phyloP scores from a whole-genome alignment of 2,888 invertebrate genomes.

The Xanthia icteritia region DNA sequence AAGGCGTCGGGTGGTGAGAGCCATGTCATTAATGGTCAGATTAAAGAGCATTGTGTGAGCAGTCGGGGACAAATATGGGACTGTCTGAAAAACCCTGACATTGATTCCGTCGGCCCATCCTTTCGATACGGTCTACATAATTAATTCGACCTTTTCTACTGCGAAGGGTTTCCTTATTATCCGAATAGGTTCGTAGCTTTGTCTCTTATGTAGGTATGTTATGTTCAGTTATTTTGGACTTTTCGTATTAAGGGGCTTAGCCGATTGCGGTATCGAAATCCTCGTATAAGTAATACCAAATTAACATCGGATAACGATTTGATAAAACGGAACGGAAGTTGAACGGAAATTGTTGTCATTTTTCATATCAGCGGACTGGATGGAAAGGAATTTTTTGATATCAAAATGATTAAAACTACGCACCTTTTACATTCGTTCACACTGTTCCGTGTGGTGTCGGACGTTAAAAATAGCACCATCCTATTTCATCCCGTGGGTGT shows the following conservation, averaged over 20 bases:
- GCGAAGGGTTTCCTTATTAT: slow-evolving; percentile 53
- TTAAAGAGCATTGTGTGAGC: slow-evolving; percentile 63
- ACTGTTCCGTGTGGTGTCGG: too few relatives aligned
- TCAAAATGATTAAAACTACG: background rate
- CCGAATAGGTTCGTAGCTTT: slow-evolving; percentile 32
- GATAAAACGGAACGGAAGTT: slow-evolving; percentile 28
- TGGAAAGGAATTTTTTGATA: background rate
- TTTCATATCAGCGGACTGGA: background rate
- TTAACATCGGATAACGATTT: slow-evolving; percentile 27
- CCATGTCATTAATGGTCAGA: slow-evolving; percentile 75
- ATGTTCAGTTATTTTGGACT: slow-evolving; percentile 38
- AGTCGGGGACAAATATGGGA: slow-evolving; percentile 63
- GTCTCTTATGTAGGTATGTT: slow-evolving; percentile 28
- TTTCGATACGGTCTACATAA: slow-evolving; percentile 63
- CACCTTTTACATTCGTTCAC: background rate
- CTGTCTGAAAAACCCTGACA: slow-evolving; percentile 68
- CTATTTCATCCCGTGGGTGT: too few relatives aligned
- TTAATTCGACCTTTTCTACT: slow-evolving; percentile 63
- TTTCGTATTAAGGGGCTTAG: slow-evolving; percentile 32
- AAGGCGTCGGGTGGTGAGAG: slow-evolving; percentile 71
- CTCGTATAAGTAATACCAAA: background rate
- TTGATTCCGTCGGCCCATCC: slow-evolving; percentile 62
- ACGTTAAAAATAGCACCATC: too few relatives aligned
- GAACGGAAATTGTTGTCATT: slow-evolving; percentile 21
- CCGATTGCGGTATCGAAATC: slow-evolving; percentile 36